Conservation (phyloP, 2,888 invertebrate species). For the Andrena flavipes region DNA sequence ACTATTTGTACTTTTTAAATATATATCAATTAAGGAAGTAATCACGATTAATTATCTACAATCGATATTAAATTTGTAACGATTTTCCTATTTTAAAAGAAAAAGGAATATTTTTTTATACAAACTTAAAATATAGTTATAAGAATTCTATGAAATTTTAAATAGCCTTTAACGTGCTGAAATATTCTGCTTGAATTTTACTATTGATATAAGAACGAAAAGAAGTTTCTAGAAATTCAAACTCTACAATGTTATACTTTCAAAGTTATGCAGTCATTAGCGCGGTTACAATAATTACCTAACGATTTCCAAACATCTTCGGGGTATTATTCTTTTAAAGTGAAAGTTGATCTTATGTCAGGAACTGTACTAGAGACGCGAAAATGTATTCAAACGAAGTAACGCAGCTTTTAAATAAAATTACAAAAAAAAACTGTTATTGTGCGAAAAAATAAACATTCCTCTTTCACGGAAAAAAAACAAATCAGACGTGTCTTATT, state of each 20-base stretch:
- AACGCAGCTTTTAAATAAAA: constrained; percentile 47
- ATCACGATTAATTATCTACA: constrained; percentile 17
- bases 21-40: constrained; percentile 48
- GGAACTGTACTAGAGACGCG: constrained; percentile 79
- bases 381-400: constrained; percentile 42
- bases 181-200: constrained; percentile 24
- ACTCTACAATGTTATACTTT: constrained; percentile 25
- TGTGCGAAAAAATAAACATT: constrained; percentile 84
- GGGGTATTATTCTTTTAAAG: not conserved
- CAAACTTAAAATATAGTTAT: constrained; percentile 34
- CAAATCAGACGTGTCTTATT: constrained; percentile 80
- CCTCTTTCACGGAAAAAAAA: constrained; percentile 81
- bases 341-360: constrained; percentile 66
- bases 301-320: constrained; percentile 13
- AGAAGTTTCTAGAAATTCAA: constrained; percentile 8
- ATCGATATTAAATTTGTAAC: constrained; percentile 22
- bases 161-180: constrained; percentile 22
- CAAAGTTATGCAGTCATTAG: constrained; percentile 3
- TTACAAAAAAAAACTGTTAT: constrained; percentile 70
- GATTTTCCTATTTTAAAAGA: constrained; percentile 35
- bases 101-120: constrained; percentile 47
- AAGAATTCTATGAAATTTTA: constrained; percentile 27
- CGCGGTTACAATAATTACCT: constrained; percentile 4
- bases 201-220: constrained; percentile 9
- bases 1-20: constrained; percentile 40